A percentile compares a stretch with the other conserved stretches of the same genome.
Evolutionary conservation across 2,797 vertebrate genomes (phyloP).

Genomic region (Enteromius radiatus): DNA sequence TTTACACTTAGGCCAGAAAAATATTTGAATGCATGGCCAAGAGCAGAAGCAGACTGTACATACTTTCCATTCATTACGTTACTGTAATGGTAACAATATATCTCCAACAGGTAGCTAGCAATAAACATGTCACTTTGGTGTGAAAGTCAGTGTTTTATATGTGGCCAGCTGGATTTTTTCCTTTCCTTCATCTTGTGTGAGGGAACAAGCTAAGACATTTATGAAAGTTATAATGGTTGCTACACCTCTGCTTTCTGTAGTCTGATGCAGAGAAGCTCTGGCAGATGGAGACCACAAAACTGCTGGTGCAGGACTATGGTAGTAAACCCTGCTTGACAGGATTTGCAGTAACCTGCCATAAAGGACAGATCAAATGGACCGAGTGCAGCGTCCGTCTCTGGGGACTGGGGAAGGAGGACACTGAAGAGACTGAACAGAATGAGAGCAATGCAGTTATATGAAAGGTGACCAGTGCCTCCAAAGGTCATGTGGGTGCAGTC

Average conservation of each 20-base stretch:
- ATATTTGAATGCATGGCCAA: background rate
- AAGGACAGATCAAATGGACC: slow-evolving; percentile 40
- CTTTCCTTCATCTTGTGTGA: background rate
- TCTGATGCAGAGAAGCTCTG: slow-evolving; percentile 15
- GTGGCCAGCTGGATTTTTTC: background rate
- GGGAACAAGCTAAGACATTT: background rate
- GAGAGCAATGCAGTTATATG: slow-evolving; percentile 22
- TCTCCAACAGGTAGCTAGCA: background rate
- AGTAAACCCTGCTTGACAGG: slow-evolving; percentile 33
- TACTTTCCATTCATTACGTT: background rate
- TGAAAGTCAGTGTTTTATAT: background rate
- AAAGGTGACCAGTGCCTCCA: background rate
- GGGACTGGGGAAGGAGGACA: background rate
- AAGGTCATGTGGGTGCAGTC: slow-evolving; percentile 30
- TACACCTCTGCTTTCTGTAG: background rate
- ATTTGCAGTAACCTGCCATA: slow-evolving; percentile 40
- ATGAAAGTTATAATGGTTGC: slow-evolving; percentile 9
- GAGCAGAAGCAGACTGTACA: background rate
- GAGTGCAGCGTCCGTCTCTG: background rate
- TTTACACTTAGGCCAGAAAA: slow-evolving; percentile 19
- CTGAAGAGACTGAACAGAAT: slow-evolving; percentile 17
- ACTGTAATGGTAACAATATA: background rate
- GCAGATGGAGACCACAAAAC: slow-evolving; percentile 24
- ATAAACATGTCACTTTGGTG: background rate
- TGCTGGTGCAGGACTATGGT: slow-evolving; percentile 33